These are phyloP conservation scores for Zhengitettix transpicula DNA, from an alignment of 2,888 invertebrate species.

Conservation along the genomic window DNA sequence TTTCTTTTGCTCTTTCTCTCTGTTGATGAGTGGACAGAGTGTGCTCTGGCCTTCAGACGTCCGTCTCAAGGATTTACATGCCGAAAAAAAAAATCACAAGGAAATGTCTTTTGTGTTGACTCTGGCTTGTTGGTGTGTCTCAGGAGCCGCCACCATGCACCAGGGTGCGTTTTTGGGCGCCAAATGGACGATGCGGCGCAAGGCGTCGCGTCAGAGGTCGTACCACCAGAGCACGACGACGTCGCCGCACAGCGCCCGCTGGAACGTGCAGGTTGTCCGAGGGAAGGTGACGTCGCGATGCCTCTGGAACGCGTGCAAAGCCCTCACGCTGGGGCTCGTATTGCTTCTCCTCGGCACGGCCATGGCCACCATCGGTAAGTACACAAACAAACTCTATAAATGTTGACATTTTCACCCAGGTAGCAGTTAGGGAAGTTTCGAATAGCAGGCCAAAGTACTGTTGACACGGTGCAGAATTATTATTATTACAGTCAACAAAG, in stretches of 20 bases:
- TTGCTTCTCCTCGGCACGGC: slow-evolving; percentile 78
- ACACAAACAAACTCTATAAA: background rate
- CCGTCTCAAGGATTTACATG: no score
- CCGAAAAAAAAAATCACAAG: no score
- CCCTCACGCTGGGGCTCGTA: slow-evolving; percentile 70
- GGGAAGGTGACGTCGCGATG: slow-evolving; percentile 80
- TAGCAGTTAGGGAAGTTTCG: no score
- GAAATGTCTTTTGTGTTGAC: no score
- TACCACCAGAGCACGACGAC: slow-evolving; percentile 24
- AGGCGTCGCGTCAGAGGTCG: slow-evolving; percentile 6
- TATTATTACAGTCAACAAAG: no score
- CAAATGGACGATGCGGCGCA: slow-evolving; percentile 12
- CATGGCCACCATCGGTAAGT: slow-evolving; percentile 81
- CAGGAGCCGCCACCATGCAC: slow-evolving; percentile 7
- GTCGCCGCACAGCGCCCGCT: slow-evolving; percentile 24
- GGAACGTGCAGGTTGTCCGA: slow-evolving; percentile 46
- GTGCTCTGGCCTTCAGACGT: no score
- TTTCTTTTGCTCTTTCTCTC: no score
- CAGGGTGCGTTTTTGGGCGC: slow-evolving; percentile 13
- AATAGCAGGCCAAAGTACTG: no score
- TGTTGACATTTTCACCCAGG: background rate
- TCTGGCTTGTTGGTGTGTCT: no score
- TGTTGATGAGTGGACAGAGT: no score
- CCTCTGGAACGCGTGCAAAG: slow-evolving; percentile 88
- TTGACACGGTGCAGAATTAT: no score